Conservation (phyloP, 2,888 invertebrate species). For the Cremastinae sp. region DNA sequence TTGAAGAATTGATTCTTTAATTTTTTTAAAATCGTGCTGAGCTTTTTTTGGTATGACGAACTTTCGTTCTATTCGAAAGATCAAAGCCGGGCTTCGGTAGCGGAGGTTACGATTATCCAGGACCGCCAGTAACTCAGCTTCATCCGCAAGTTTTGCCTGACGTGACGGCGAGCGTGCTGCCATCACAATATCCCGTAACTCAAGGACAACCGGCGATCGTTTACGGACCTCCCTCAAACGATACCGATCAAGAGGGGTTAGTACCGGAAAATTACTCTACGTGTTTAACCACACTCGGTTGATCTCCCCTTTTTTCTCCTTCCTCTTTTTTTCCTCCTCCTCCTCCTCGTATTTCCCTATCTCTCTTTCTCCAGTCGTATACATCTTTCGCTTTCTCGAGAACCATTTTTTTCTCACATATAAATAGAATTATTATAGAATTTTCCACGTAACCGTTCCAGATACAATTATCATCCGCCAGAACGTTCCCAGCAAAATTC, state of each 20-base stretch:
- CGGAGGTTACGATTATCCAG: constrained; percentile 74
- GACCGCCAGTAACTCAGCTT: constrained; percentile 66
- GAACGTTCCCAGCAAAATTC: constrained; percentile 65
- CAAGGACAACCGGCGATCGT: constrained; percentile 66
- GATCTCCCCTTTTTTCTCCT: constrained; percentile 27
- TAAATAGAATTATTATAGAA: constrained; percentile 50
- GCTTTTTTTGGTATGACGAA: not conserved
- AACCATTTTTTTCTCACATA: constrained; percentile 50
- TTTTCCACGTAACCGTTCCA: constrained; percentile 53
- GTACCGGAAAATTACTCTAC: constrained; percentile 60
- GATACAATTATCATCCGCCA: constrained; percentile 68
- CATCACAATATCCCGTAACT: constrained; percentile 63
- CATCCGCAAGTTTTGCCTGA: constrained; percentile 70
- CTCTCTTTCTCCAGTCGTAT: not conserved
- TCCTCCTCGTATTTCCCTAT: not conserved
- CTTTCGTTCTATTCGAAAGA: constrained; percentile 56
- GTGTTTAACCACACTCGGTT: constrained; percentile 57
- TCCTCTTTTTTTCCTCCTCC: not conserved
- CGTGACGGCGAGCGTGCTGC: constrained; percentile 49
- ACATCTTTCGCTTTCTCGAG: constrained; percentile 29
- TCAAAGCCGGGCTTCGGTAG: constrained; percentile 66
- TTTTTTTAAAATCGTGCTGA: not conserved
- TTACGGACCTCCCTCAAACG: constrained; percentile 71
- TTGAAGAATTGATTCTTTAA: too few relatives aligned
- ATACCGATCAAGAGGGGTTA: constrained; percentile 60